Evolutionary conservation across 2,888 invertebrate genomes (phyloP).

Genomic region (Lissocephala sabroskyi): DNA sequence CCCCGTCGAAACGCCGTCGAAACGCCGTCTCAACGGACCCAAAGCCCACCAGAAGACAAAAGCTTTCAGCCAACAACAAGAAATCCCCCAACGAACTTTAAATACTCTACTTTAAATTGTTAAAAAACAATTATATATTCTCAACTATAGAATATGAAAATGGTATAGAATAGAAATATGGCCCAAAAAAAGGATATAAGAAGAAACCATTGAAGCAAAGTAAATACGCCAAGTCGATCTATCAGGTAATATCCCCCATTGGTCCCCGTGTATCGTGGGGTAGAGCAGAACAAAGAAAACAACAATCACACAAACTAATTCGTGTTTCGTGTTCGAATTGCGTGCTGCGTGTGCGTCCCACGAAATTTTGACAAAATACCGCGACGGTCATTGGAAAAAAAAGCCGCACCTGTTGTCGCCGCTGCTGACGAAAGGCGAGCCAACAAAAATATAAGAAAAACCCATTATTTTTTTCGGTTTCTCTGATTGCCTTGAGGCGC

Average conservation of each 20-base stretch:
- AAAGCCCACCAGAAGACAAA: too few species aligned
- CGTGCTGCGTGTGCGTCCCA: slow-evolving; percentile 8
- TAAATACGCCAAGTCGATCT: slow-evolving; percentile 49
- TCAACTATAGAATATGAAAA: too few species aligned
- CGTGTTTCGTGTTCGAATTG: slow-evolving; percentile 25
- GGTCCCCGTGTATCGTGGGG: too few species aligned
- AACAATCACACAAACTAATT: too few species aligned
- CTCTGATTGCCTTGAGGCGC: too few species aligned
- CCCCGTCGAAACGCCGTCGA: neutral
- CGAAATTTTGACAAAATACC: slow-evolving; percentile 27
- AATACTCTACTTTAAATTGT: neutral
- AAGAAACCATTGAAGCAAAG: slow-evolving; percentile 34
- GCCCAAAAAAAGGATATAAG: neutral
- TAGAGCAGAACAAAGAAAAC: too few species aligned
- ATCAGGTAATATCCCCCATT: too few species aligned
- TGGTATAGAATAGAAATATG: neutral
- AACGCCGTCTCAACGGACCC: neutral
- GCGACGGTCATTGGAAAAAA: slow-evolving; percentile 26
- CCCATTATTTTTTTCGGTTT: too few species aligned
- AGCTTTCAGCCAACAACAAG: neutral
- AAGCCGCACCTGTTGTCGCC: slow-evolving; percentile 51
- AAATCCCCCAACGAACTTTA: neutral
- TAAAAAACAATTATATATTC: too few species aligned
- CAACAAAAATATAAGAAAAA: slow-evolving; percentile 56
- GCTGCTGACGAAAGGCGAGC: slow-evolving; percentile 34